phyloP scores from a whole-genome alignment of 2,113 vertebrate genomes.

The Rhinogobius similis region DNA sequence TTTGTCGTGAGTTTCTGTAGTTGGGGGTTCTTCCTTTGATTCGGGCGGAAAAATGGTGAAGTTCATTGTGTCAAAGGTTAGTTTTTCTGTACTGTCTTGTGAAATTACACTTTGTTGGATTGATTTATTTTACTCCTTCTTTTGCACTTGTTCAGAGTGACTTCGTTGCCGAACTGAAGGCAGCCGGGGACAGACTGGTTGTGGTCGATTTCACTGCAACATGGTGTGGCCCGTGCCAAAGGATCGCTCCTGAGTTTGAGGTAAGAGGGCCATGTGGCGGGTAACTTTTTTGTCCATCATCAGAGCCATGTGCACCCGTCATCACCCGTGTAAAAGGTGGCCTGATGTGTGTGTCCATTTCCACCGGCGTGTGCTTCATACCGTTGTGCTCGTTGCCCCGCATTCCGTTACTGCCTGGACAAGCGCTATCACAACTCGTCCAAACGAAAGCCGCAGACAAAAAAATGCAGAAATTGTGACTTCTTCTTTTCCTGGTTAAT shows the following conservation, averaged over 20 bases:
- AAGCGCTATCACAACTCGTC: no score
- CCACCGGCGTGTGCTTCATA: not conserved
- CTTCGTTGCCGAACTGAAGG: constrained; percentile 68
- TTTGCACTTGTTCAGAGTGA: constrained; percentile 57
- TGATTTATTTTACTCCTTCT: not conserved
- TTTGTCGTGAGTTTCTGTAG: not conserved
- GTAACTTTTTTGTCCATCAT: not conserved
- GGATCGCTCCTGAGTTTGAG: constrained; percentile 79
- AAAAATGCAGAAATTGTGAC: no score
- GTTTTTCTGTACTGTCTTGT: not conserved
- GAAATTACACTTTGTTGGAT: not conserved
- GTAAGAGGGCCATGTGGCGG: constrained; percentile 71
- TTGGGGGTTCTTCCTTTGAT: not conserved
- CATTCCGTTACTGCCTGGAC: not conserved
- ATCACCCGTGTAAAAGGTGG: no score
- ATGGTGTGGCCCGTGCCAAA: constrained; percentile 90
- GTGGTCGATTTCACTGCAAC: constrained; percentile 90
- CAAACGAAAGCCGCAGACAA: no score
- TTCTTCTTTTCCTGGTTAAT: no score
- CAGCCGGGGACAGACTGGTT: constrained; percentile 80
- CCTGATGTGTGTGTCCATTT: no score
- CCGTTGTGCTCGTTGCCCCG: not conserved
- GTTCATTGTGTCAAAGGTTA: not conserved
- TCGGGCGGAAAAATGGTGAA: not conserved
- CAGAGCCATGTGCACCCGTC: no score